Conservation (phyloP, 2,888 invertebrate species). For the Mythimna impura region DNA sequence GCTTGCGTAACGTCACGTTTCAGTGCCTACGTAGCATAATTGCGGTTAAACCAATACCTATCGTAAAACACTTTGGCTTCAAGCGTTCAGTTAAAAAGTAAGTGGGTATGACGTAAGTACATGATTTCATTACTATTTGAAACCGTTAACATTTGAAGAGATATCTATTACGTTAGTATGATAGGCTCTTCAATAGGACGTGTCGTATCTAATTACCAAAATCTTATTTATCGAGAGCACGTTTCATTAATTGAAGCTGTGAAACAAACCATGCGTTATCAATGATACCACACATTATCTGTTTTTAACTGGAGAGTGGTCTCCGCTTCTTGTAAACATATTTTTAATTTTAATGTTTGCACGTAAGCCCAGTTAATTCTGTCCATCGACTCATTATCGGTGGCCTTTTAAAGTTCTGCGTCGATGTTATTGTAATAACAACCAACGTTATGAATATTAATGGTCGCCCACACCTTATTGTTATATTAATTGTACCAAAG, state of each 20-base stretch:
- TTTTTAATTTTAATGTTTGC: slow-evolving; percentile 18
- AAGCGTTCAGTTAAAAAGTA: slow-evolving; percentile 33
- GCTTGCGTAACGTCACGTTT: slow-evolving; percentile 13
- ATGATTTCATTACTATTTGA: slow-evolving; percentile 52
- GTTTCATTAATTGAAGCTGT: slow-evolving; percentile 61
- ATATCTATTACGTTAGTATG: slow-evolving; percentile 35
- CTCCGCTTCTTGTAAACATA: slow-evolving; percentile 24
- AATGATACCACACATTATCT: slow-evolving; percentile 65
- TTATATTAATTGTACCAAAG: slow-evolving; percentile 51
- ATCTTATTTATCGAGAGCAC: slow-evolving; percentile 67
- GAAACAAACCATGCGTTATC: slow-evolving; percentile 69
- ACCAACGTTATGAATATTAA: slow-evolving; percentile 59
- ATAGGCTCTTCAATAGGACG: slow-evolving; percentile 61
- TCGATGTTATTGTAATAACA: slow-evolving; percentile 57
- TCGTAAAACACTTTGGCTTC: slow-evolving; percentile 41
- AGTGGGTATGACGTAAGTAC: slow-evolving; percentile 43
- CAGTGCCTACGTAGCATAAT: slow-evolving; percentile 18
- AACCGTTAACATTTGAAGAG: slow-evolving; percentile 30
- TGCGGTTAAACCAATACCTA: slow-evolving; percentile 20
- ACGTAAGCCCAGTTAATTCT: slow-evolving; percentile 32
- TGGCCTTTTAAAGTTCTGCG: slow-evolving; percentile 51
- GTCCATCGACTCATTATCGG: slow-evolving; percentile 45
- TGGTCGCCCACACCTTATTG: slow-evolving; percentile 57
- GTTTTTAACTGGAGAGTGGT: slow-evolving; percentile 19
- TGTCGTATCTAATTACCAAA: slow-evolving; percentile 72